These are phyloP conservation scores for Hormiphora californensis DNA, from an alignment of 37 sponge, comb jelly and placozoan genomes.

Conservation along the genomic window DNA sequence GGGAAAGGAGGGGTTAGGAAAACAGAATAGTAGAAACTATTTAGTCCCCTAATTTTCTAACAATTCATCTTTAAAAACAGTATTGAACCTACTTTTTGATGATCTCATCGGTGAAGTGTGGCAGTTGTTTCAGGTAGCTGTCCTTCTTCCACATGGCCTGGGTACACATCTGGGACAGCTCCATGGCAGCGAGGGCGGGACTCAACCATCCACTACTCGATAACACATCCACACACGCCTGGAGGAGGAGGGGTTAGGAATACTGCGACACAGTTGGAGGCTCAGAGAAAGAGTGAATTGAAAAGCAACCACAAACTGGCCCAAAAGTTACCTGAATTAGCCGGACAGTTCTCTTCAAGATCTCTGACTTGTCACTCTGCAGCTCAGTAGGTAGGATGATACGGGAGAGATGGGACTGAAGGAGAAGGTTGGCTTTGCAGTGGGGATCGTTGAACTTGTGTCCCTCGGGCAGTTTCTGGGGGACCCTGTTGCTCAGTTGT, in stretches of 20 bases:
- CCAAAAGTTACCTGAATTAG: slow-evolving; percentile 50
- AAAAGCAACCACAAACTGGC: slow-evolving; percentile 19
- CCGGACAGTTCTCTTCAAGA: slow-evolving; percentile 66
- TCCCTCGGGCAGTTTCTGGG: slow-evolving; percentile 75
- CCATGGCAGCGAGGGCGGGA: slow-evolving; percentile 96
- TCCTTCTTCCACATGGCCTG: slow-evolving; percentile 99
- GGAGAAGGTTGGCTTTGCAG: slow-evolving; percentile 85
- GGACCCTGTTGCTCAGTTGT: slow-evolving; percentile 81
- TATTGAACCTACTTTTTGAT: slow-evolving; percentile 67
- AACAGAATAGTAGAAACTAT: slow-evolving; percentile 55
- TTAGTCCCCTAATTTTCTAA: no score
- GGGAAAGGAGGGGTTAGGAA: neutral
- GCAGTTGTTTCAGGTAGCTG: slow-evolving; percentile 96
- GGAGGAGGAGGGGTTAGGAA: slow-evolving; percentile 64
- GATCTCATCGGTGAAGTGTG: slow-evolving; percentile 85
- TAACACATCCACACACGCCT: slow-evolving; percentile 97
- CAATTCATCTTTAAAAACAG: no score
- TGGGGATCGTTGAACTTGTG: slow-evolving; percentile 84
- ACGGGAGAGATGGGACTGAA: slow-evolving; percentile 94
- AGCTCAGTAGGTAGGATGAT: slow-evolving; percentile 89
- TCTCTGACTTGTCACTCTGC: slow-evolving; percentile 91
- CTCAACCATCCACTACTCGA: slow-evolving; percentile 95
- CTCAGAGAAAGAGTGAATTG: neutral
- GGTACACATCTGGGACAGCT: slow-evolving; percentile 95
- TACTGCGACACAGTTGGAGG: neutral